These are phyloP conservation scores for Gavialis gangeticus DNA, from an alignment of 2,113 vertebrate genomes.

Conservation along the genomic window DNA sequence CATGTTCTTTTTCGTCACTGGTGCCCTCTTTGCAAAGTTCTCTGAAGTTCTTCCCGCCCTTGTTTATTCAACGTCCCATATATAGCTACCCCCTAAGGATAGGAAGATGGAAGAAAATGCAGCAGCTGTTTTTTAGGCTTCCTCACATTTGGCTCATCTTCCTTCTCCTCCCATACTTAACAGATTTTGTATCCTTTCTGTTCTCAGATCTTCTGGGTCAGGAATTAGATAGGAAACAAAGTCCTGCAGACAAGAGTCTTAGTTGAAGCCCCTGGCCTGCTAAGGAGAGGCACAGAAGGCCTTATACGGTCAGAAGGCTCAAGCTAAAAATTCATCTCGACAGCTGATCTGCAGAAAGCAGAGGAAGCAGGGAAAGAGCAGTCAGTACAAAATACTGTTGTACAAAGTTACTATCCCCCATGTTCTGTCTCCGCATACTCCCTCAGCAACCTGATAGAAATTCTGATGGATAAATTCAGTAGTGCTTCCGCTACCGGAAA, in stretches of 20 bases:
- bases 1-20: neutral
- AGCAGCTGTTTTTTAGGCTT: neutral
- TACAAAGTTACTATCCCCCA: neutral
- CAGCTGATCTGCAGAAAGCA: neutral
- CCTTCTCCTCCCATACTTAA: neutral
- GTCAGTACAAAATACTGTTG: neutral
- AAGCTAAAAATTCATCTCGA: neutral
- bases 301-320: neutral
- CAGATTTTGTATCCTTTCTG: neutral
- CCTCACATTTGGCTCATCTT: neutral
- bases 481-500: neutral
- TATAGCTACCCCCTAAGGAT: neutral
- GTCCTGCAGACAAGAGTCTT: neutral
- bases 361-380: neutral
- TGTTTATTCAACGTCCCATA: neutral
- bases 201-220: neutral
- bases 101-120: neutral
- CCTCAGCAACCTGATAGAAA: neutral
- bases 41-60: neutral
- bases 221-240: neutral
- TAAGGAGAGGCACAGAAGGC: neutral
- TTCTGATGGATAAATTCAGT: no score
- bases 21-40: neutral
- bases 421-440: neutral
- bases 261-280: neutral